Evolutionary conservation across 2,888 invertebrate genomes (phyloP).

Genomic region (Marronus borbonicus): DNA sequence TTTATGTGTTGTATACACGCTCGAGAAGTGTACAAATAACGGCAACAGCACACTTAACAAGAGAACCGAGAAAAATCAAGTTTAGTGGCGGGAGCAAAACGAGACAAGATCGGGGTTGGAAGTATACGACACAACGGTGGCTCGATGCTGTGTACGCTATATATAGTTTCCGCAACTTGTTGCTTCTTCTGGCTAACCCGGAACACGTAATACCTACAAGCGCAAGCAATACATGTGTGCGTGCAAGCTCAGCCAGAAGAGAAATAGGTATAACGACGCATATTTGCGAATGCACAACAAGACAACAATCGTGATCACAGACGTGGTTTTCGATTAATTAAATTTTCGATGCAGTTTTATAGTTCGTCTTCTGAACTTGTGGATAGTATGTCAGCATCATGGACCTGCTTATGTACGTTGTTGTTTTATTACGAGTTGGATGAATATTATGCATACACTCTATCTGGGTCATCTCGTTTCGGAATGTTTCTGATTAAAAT

Average conservation of each 20-base stretch:
- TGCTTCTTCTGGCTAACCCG: constrained; percentile 33
- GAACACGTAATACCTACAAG: background rate
- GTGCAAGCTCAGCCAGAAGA: background rate
- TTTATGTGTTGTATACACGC: constrained; percentile 15
- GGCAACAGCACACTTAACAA: constrained; percentile 1
- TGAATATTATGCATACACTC: background rate
- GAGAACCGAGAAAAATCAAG: constrained; percentile 22
- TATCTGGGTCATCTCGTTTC: constrained; percentile 39
- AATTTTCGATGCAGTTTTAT: constrained; percentile 1
- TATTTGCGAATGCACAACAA: background rate
- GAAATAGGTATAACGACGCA: background rate
- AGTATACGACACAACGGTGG: constrained; percentile 5
- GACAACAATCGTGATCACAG: background rate
- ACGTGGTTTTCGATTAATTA: constrained; percentile 10
- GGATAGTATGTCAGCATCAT: background rate
- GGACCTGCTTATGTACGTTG: constrained; percentile 5
- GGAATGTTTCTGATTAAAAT: constrained; percentile 38
- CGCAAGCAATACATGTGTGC: background rate
- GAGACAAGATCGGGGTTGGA: constrained; percentile 5
- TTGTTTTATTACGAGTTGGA: background rate
- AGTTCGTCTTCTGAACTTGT: background rate
- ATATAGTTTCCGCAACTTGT: constrained; percentile 40
- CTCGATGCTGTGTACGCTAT: constrained; percentile 14
- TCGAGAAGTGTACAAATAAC: constrained; percentile 16
- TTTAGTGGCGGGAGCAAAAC: constrained; percentile 5